phyloP scores from a whole-genome alignment of 2,888 invertebrate genomes.

The Periphyllus acericola region DNA sequence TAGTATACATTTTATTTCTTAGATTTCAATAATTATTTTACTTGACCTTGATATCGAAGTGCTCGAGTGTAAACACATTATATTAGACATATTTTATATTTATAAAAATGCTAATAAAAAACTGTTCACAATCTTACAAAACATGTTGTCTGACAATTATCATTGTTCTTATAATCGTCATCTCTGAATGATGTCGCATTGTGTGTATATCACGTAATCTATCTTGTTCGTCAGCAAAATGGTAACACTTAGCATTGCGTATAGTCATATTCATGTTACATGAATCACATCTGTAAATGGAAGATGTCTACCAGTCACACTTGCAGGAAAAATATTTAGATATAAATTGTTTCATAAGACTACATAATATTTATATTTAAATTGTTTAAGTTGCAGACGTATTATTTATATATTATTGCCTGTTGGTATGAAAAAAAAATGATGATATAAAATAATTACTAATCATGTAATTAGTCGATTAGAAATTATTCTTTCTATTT shows the following conservation, averaged over 20 bases:
- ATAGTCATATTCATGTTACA: conserved; percentile 38
- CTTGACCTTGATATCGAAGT: neutral
- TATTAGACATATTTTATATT: conserved; percentile 18
- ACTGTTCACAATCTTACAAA: conserved; percentile 48
- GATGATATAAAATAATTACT: neutral
- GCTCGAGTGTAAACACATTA: neutral
- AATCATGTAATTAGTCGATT: too few species aligned
- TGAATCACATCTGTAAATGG: conserved; percentile 42
- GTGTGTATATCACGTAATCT: conserved; percentile 53
- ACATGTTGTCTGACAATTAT: conserved; percentile 50
- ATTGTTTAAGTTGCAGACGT: neutral
- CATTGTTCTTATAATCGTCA: conserved; percentile 45
- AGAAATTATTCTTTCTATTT: too few species aligned
- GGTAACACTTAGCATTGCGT: conserved; percentile 48
- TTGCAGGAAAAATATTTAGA: conserved; percentile 34
- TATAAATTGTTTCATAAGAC: conserved; percentile 27
- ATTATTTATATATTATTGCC: neutral
- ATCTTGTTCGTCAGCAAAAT: conserved; percentile 57
- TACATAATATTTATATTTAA: neutral
- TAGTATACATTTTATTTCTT: neutral
- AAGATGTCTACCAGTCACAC: conserved; percentile 44
- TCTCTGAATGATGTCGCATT: conserved; percentile 52
- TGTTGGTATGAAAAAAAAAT: neutral
- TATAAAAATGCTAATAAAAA: conserved; percentile 43
- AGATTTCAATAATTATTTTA: neutral